These are phyloP conservation scores for Periplaneta americana DNA, from an alignment of 1,140 invertebrate genomes.

Conservation along the genomic window DNA sequence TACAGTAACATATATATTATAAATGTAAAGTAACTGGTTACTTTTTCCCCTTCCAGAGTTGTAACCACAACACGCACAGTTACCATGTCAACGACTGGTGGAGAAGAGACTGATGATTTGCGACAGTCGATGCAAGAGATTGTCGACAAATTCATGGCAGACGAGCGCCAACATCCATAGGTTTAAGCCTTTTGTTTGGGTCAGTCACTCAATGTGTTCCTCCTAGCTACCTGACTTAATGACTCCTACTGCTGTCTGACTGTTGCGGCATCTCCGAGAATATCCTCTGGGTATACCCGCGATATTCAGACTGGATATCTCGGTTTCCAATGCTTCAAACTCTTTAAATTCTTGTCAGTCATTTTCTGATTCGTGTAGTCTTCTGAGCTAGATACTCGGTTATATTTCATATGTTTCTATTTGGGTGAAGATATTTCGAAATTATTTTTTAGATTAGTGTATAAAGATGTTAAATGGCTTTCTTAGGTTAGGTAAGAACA, in stretches of 20 bases:
- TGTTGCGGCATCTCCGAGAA: not conserved
- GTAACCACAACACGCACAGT: constrained; percentile 42
- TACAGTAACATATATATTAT: no score
- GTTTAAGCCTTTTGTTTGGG: not conserved
- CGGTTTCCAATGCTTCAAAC: not conserved
- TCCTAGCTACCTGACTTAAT: not conserved
- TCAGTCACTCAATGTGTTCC: not conserved
- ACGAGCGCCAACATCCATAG: constrained; percentile 34
- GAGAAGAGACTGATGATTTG: constrained; percentile 35
- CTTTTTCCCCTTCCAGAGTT: constrained; percentile 35
- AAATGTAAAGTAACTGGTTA: no score
- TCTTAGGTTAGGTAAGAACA: not conserved
- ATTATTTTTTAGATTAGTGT: not conserved
- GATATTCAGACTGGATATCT: not conserved
- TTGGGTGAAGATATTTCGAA: not conserved
- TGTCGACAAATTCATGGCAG: constrained; percentile 47
- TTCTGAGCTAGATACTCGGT: not conserved
- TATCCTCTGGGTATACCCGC: not conserved
- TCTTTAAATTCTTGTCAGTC: not conserved
- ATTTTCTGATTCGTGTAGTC: no score
- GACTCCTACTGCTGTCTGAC: not conserved
- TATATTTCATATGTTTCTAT: not conserved
- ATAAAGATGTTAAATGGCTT: not conserved
- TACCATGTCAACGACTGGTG: constrained; percentile 30
- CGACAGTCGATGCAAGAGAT: constrained; percentile 48